A percentile compares a stretch with the other conserved stretches of the same genome.
Conservation (phyloP, 2,888 invertebrate species). For the Pomacea canaliculata region DNA sequence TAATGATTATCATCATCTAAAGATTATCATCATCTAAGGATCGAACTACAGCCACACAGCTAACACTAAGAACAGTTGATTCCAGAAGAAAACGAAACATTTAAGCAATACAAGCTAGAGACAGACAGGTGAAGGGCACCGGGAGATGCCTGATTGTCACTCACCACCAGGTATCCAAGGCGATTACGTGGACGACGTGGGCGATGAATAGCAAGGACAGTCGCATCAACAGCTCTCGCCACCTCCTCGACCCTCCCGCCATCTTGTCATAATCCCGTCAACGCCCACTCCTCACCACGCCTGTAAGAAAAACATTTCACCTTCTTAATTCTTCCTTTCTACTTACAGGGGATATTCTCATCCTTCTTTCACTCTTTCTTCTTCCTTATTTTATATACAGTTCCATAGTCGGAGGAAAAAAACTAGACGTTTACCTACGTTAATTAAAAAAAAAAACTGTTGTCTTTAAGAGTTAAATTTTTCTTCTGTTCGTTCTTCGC, state of each 20-base stretch:
- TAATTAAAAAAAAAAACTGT: too few species aligned
- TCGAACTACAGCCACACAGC: too few species aligned
- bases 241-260: slow-evolving; percentile 19
- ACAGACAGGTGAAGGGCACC: background rate
- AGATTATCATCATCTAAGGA: too few species aligned
- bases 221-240: slow-evolving; percentile 18
- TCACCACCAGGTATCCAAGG: slow-evolving; percentile 25
- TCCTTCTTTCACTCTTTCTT: background rate
- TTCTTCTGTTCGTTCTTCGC: too few species aligned
- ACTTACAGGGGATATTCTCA: background rate
- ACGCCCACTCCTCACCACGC: slow-evolving; percentile 1
- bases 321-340: background rate
- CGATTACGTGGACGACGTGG: slow-evolving; percentile 16
- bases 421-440: too few species aligned
- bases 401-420: too few species aligned
- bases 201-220: slow-evolving; percentile 17
- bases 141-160: background rate
- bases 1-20: too few species aligned
- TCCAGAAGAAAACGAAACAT: background rate
- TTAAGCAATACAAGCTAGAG: background rate
- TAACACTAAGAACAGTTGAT: background rate
- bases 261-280: slow-evolving; percentile 25
- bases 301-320: background rate
- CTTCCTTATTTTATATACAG: background rate
- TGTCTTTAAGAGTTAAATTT: too few species aligned